A percentile compares a stretch with the other conserved stretches of the same genome.
phyloP scores from a whole-genome alignment of 2,113 vertebrate species.

The Xiphorhynchus elegans region DNA sequence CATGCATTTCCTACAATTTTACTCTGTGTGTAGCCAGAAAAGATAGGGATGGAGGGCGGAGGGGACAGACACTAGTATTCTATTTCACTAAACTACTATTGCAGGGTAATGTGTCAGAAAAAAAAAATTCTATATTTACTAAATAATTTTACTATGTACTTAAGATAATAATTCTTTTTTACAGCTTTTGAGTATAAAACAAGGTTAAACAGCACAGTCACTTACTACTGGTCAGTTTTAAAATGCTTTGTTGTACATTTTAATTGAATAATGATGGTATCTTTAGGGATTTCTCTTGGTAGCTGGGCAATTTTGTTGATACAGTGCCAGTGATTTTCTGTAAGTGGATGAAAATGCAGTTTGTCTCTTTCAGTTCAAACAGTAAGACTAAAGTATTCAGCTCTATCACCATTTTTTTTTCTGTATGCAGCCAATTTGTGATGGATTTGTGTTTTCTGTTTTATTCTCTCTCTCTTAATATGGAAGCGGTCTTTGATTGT shows the following conservation, averaged over 20 bases:
- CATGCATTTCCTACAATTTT: slow-evolving; percentile 9
- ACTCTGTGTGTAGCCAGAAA: neutral
- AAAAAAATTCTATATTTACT: neutral
- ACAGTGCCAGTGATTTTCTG: neutral
- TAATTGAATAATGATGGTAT: neutral
- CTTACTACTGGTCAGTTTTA: neutral
- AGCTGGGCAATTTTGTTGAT: neutral
- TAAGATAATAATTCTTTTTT: neutral
- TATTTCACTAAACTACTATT: neutral
- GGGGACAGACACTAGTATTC: neutral
- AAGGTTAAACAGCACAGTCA: neutral
- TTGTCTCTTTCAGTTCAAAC: neutral
- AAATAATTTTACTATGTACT: neutral
- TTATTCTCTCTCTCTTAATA: neutral
- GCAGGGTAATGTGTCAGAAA: neutral
- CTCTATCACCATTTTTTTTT: neutral
- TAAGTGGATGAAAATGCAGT: neutral
- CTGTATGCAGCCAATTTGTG: neutral
- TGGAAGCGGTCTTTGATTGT: neutral
- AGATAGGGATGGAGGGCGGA: rapidly evolving
- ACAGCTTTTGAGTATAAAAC: neutral
- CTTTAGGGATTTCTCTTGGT: neutral
- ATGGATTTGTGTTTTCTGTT: neutral
- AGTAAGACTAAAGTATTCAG: neutral
- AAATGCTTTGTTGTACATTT: neutral